Evolutionary conservation across 2,888 invertebrate species (phyloP).

Genomic region (Bugulina stolonifera): DNA sequence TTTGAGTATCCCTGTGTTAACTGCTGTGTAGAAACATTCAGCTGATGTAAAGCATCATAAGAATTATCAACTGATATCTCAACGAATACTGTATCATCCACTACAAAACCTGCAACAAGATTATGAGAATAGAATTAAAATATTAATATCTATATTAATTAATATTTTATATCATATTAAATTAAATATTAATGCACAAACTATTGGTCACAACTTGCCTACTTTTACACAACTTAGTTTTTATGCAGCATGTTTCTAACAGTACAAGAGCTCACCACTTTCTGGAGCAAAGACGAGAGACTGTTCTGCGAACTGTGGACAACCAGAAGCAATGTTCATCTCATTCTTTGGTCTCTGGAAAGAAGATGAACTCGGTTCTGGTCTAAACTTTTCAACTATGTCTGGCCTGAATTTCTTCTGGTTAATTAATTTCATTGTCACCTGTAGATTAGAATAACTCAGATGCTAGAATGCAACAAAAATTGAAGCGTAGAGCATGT

Average conservation of each 20-base stretch:
- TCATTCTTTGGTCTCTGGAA: constrained; percentile 47
- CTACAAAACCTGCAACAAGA: constrained; percentile 36
- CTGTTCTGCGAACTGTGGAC: constrained; percentile 42
- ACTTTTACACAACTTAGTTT: too few relatives aligned
- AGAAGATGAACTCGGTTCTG: constrained; percentile 46
- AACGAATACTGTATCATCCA: constrained; percentile 43
- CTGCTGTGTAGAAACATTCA: not conserved
- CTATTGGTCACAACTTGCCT: too few relatives aligned
- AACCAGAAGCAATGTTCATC: constrained; percentile 52
- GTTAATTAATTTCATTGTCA: constrained; percentile 48
- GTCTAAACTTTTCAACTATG: constrained; percentile 47
- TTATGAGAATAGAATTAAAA: too few relatives aligned
- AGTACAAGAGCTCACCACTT: too few relatives aligned
- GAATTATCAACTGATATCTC: constrained; percentile 38
- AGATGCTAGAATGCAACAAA: too few relatives aligned
- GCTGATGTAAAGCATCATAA: not conserved
- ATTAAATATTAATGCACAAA: too few relatives aligned
- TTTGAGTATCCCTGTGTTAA: too few relatives aligned
- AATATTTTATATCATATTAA: too few relatives aligned
- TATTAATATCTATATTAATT: too few relatives aligned
- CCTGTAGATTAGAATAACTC: too few relatives aligned
- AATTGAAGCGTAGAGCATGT: too few relatives aligned
- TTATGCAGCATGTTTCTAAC: too few relatives aligned
- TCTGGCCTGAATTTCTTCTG: constrained; percentile 36
- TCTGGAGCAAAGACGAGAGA: constrained; percentile 1